These are phyloP conservation scores for Acrocera orbiculus DNA, from an alignment of 2,888 invertebrate genomes.

Conservation along the genomic window DNA sequence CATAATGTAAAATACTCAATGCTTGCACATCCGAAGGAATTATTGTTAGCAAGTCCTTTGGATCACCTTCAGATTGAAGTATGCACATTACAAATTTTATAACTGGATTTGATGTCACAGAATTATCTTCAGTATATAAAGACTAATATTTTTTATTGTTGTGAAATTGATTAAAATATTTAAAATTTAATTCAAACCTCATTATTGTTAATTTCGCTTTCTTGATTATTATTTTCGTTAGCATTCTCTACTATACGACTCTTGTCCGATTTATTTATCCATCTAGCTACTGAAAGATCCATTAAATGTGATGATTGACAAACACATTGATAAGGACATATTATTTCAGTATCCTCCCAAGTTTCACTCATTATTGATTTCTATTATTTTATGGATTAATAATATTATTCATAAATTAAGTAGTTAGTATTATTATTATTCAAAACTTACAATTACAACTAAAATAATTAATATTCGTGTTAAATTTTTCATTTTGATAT, in stretches of 20 bases:
- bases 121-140: conserved; percentile 17
- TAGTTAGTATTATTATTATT: too few relatives aligned
- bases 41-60: conserved; percentile 26
- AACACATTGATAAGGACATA: conserved; percentile 36
- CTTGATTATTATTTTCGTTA: conserved; percentile 8
- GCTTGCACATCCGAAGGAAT: conserved; percentile 36
- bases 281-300: conserved; percentile 37
- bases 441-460: too few relatives aligned
- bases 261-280: conserved; percentile 30
- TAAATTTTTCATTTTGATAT: too few relatives aligned
- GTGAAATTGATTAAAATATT: too few relatives aligned
- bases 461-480: too few relatives aligned
- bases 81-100: conserved; percentile 37
- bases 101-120: too few relatives aligned
- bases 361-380: conserved; percentile 10
- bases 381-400: too few relatives aligned
- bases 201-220: conserved; percentile 16
- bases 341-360: conserved; percentile 16
- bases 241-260: too few relatives aligned
- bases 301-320: conserved; percentile 37
- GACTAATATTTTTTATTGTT: too few relatives aligned
- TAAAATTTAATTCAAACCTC: too few relatives aligned
- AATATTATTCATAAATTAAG: too few relatives aligned
- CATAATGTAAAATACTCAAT: conserved; percentile 38
- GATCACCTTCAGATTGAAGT: conserved; percentile 32